Evolutionary conservation across 1,140 invertebrate genomes (phyloP).

Genomic region (Polypedilum vanderplanki): DNA sequence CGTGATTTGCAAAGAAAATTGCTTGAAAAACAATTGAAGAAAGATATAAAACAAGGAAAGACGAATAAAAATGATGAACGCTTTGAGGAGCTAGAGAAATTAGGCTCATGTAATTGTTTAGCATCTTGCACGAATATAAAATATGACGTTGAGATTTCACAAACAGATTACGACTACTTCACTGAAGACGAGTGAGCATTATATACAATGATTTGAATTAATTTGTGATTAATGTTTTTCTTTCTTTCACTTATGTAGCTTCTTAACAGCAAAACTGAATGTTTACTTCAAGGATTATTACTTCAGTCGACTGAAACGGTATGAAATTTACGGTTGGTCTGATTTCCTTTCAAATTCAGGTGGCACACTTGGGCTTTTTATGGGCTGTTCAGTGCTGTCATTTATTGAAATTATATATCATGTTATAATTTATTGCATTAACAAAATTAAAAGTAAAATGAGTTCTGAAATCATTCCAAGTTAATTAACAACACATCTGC

Average conservation of each 20-base stretch:
- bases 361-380: slow-evolving; percentile 51
- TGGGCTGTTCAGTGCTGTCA: slow-evolving; percentile 52
- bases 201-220: not conserved
- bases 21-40: not conserved
- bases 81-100: slow-evolving; percentile 34
- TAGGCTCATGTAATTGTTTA: slow-evolving; percentile 48
- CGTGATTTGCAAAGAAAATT: slow-evolving; percentile 31
- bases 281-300: slow-evolving; percentile 49
- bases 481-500: too few relatives aligned
- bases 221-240: not conserved
- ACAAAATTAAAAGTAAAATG: not conserved
- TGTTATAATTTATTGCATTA: not conserved
- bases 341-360: slow-evolving; percentile 54
- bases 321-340: slow-evolving; percentile 49
- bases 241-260: slow-evolving; percentile 32
- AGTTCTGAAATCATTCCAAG: too few relatives aligned
- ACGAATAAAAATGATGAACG: not conserved
- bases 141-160: slow-evolving; percentile 53
- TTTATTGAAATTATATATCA: slow-evolving; percentile 50
- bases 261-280: slow-evolving; percentile 40
- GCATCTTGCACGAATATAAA: slow-evolving; percentile 52
- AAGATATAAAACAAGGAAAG: not conserved
- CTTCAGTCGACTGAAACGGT: slow-evolving; percentile 47
- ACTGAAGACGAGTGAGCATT: slow-evolving; percentile 30
- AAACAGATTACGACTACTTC: slow-evolving; percentile 47